Conservation (phyloP, 2,113 vertebrate species). For the Colistium nudipinnis region DNA sequence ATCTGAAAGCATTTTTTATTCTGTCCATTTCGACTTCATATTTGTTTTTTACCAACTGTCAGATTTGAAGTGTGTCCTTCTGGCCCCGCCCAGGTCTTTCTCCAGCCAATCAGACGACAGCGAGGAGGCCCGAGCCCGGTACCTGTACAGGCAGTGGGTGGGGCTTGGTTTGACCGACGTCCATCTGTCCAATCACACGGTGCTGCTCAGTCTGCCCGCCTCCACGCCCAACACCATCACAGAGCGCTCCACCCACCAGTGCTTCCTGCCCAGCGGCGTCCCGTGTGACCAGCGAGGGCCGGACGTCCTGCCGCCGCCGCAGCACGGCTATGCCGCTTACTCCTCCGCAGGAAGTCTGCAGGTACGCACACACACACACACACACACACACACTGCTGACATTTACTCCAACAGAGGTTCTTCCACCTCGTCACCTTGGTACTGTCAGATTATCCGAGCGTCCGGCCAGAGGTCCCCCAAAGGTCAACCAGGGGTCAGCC, state of each 20-base stretch:
- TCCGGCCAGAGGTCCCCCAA: no score
- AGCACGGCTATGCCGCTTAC: conserved; percentile 89
- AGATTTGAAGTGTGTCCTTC: no score
- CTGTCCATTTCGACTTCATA: no score
- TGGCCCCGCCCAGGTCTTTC: conserved; percentile 77
- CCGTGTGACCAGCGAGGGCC: conserved; percentile 78
- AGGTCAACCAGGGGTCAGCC: no score
- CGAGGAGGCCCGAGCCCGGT: conserved; percentile 77
- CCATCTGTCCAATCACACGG: conserved; percentile 88
- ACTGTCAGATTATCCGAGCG: background rate
- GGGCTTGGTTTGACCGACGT: conserved; percentile 88
- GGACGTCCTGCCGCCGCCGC: conserved; percentile 66
- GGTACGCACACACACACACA: conserved; percentile 77
- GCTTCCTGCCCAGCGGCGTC: conserved; percentile 88
- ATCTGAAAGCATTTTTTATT: no score
- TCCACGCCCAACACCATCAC: conserved; percentile 86
- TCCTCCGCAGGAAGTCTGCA: conserved; percentile 90
- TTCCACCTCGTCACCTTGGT: conserved; percentile 8
- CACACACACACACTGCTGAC: no score
- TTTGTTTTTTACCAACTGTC: no score
- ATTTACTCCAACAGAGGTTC: conserved; percentile 25
- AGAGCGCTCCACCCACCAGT: conserved; percentile 81
- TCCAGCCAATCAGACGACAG: conserved; percentile 78
- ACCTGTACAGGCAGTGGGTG: conserved; percentile 86
- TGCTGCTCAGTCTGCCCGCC: conserved; percentile 87